These are phyloP conservation scores for Oryzias dopingdopingensis DNA, from an alignment of 2,797 vertebrate genomes.

Conservation along the genomic window DNA sequence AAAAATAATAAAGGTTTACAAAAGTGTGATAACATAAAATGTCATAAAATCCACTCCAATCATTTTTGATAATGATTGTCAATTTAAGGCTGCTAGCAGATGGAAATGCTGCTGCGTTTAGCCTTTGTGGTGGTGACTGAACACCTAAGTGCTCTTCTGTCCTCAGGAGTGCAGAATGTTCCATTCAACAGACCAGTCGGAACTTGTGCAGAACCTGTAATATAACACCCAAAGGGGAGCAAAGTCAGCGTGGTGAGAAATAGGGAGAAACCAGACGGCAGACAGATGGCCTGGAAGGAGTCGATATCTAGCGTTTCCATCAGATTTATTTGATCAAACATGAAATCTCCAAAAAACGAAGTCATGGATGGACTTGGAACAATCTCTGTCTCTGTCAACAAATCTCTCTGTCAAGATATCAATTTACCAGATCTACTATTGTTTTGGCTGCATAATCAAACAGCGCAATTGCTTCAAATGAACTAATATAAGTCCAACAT, in stretches of 20 bases:
- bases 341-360: constrained; percentile 36
- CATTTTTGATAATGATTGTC: constrained; percentile 48
- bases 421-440: no score
- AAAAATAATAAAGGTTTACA: background rate
- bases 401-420: no score
- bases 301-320: constrained; percentile 61
- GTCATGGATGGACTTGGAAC: no score
- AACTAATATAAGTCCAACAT: no score
- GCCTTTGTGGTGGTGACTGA: constrained; percentile 46
- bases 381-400: no score
- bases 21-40: constrained; percentile 1
- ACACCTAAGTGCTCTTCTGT: constrained; percentile 52
- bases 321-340: constrained; percentile 66
- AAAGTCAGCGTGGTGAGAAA: constrained; percentile 44
- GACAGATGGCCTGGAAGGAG: constrained; percentile 68
- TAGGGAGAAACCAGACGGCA: constrained; percentile 47
- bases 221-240: constrained; percentile 37
- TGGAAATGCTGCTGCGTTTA: constrained; percentile 47
- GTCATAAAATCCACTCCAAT: constrained; percentile 37
- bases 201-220: constrained; percentile 30
- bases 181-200: constrained; percentile 39
- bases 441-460: no score
- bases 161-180: constrained; percentile 30
- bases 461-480: no score
- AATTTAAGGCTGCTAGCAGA: constrained; percentile 59